Evolutionary conservation across 2,113 vertebrate genomes (phyloP).

Genomic region (Paralichthys olivaceus): DNA sequence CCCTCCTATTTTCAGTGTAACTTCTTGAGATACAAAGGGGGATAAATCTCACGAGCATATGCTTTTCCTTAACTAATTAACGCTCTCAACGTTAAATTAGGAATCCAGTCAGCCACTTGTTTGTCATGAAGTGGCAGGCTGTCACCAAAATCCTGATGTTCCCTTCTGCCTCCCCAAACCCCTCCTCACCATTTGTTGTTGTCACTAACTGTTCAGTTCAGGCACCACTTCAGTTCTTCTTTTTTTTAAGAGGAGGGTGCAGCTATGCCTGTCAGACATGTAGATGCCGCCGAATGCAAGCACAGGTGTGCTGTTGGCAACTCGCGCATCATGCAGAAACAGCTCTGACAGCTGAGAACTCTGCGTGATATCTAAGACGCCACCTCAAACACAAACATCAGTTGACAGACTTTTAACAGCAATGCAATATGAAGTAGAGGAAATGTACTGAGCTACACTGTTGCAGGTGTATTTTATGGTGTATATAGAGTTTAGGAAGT

Average conservation of each 20-base stretch:
- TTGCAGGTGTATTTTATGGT: not conserved
- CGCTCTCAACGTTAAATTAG: constrained; percentile 46
- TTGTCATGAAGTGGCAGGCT: constrained; percentile 53
- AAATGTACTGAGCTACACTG: not conserved
- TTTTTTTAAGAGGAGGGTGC: constrained; percentile 33
- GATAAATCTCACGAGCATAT: constrained; percentile 36
- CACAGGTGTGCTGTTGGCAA: constrained; percentile 63
- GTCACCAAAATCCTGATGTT: constrained; percentile 35
- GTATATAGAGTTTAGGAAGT: constrained; percentile 21
- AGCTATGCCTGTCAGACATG: constrained; percentile 49
- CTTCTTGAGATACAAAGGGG: constrained; percentile 7
- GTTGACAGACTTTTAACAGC: constrained; percentile 23
- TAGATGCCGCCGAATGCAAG: constrained; percentile 17
- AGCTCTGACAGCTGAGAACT: constrained; percentile 53
- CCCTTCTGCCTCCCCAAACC: constrained; percentile 1
- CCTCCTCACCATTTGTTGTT: constrained; percentile 52
- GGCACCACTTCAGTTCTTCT: not conserved
- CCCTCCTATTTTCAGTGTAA: constrained; percentile 4
- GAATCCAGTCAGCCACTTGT: constrained; percentile 21
- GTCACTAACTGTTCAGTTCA: constrained; percentile 44
- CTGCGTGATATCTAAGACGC: constrained; percentile 36
- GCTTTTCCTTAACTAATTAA: constrained; percentile 61
- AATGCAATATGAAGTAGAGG: not conserved
- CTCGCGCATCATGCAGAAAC: constrained; percentile 20
- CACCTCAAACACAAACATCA: constrained; percentile 31